phyloP scores from a whole-genome alignment of 2,113 vertebrate genomes.

The Platysternon megacephalum region DNA sequence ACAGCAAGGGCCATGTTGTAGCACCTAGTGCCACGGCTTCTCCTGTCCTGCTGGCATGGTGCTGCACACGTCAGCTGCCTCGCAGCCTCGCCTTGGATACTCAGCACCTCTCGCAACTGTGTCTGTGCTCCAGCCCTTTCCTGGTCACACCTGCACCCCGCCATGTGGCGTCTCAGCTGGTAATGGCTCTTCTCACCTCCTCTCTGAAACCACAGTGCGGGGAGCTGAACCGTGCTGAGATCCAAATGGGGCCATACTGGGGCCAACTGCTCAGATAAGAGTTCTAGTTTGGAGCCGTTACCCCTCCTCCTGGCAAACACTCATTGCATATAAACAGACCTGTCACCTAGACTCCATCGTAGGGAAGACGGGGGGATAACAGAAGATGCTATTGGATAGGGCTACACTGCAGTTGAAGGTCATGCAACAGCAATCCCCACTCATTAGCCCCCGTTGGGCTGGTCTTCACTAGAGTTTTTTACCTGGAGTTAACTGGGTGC shows the following conservation, averaged over 20 bases:
- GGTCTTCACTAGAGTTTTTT: neutral
- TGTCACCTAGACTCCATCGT: neutral
- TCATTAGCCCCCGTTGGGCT: neutral
- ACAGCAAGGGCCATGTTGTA: neutral
- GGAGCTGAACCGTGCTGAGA: no score
- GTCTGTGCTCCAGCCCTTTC: neutral
- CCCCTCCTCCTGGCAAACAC: neutral
- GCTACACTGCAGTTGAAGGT: neutral
- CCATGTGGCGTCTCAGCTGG: neutral
- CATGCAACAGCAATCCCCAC: neutral
- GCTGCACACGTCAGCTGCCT: neutral
- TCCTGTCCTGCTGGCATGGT: neutral
- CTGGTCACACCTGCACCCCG: no score
- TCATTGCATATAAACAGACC: neutral
- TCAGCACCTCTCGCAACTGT: neutral
- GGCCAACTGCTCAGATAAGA: neutral
- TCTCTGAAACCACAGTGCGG: neutral
- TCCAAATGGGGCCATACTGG: no score
- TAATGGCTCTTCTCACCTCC: neutral
- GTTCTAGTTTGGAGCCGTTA: neutral
- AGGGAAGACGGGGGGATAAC: neutral
- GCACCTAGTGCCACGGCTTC: neutral
- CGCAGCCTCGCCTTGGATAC: neutral
- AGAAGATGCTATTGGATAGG: neutral
- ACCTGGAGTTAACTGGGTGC: neutral